phyloP scores from a whole-genome alignment of 2,888 invertebrate species.

The Molorchus minor region DNA sequence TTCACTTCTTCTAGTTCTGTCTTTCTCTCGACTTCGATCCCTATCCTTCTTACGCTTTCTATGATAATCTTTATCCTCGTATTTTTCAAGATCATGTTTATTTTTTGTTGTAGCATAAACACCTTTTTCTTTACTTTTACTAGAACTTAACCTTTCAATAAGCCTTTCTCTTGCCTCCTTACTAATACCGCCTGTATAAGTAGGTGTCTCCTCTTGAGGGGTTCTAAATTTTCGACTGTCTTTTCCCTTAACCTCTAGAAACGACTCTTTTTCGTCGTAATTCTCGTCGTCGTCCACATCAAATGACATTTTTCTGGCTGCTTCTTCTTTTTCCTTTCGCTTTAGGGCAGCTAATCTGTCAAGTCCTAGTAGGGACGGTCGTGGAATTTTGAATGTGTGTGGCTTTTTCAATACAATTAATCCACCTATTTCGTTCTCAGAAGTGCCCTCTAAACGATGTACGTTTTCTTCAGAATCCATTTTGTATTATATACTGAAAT shows the following conservation, averaged over 20 bases:
- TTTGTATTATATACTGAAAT: background rate
- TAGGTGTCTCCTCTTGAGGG: slow-evolving; percentile 88
- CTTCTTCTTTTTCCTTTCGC: slow-evolving; percentile 69
- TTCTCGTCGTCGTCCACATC: slow-evolving; percentile 63
- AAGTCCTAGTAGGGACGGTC: slow-evolving; percentile 80
- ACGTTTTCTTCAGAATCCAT: slow-evolving; percentile 65
- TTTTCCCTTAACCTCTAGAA: slow-evolving; percentile 50
- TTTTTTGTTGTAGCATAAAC: slow-evolving; percentile 76
- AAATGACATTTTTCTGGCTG: slow-evolving; percentile 74
- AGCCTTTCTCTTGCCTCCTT: slow-evolving; percentile 79
- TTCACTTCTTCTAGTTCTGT: slow-evolving; percentile 57
- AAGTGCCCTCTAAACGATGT: slow-evolving; percentile 77
- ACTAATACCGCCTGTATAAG: slow-evolving; percentile 92
- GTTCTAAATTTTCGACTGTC: slow-evolving; percentile 76
- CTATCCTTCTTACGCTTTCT: slow-evolving; percentile 54
- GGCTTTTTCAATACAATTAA: slow-evolving; percentile 76
- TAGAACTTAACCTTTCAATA: slow-evolving; percentile 68
- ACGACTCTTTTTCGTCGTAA: slow-evolving; percentile 54
- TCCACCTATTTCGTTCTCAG: slow-evolving; percentile 72
- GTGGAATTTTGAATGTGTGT: slow-evolving; percentile 79
- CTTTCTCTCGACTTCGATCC: slow-evolving; percentile 53
- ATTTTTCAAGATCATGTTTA: slow-evolving; percentile 16
- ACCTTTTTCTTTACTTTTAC: slow-evolving; percentile 73
- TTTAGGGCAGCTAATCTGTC: slow-evolving; percentile 86
- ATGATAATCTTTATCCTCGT: slow-evolving; percentile 52